Evolutionary conservation across 2,888 invertebrate genomes (phyloP).

Genomic region (Cylloceria caligata): DNA sequence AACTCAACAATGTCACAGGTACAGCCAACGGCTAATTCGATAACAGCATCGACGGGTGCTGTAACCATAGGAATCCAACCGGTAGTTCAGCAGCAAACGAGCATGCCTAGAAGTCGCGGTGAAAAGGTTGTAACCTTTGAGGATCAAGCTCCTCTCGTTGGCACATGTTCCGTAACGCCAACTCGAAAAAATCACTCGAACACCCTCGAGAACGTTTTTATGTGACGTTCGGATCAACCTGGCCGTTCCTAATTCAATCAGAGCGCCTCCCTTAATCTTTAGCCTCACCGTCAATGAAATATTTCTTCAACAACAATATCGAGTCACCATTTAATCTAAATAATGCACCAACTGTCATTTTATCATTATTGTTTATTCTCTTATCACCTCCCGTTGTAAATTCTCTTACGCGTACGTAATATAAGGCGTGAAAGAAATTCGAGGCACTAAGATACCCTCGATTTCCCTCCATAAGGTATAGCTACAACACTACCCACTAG

Average conservation of each 20-base stretch:
- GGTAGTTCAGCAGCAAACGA: conserved; percentile 65
- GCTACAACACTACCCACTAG: conserved; percentile 1
- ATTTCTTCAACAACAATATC: conserved; percentile 14
- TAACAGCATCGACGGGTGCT: conserved; percentile 68
- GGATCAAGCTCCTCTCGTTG: conserved; percentile 86
- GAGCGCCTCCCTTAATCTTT: conserved; percentile 7
- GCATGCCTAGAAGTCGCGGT: conserved; percentile 84
- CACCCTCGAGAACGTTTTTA: conserved; percentile 90
- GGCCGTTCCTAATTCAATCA: conserved; percentile 35
- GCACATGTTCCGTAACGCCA: conserved; percentile 72
- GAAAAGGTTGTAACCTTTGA: conserved; percentile 94
- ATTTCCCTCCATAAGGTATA: neutral
- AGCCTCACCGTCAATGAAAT: conserved; percentile 4
- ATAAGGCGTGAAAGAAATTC: neutral
- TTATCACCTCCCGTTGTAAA: neutral
- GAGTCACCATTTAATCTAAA: conserved; percentile 11
- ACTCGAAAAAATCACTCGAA: conserved; percentile 84
- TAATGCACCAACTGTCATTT: conserved; percentile 6
- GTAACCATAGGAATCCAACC: conserved; percentile 72
- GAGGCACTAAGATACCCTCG: neutral
- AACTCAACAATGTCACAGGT: conserved; percentile 79
- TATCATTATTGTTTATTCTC: conserved; percentile 4
- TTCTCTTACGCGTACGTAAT: neutral
- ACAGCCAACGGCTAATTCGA: conserved; percentile 76
- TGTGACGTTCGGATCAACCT: conserved; percentile 87